A percentile compares a stretch with the other conserved stretches of the same genome.
phyloP scores from a whole-genome alignment of 2,888 invertebrate genomes.

The Mimachlamys varia region DNA sequence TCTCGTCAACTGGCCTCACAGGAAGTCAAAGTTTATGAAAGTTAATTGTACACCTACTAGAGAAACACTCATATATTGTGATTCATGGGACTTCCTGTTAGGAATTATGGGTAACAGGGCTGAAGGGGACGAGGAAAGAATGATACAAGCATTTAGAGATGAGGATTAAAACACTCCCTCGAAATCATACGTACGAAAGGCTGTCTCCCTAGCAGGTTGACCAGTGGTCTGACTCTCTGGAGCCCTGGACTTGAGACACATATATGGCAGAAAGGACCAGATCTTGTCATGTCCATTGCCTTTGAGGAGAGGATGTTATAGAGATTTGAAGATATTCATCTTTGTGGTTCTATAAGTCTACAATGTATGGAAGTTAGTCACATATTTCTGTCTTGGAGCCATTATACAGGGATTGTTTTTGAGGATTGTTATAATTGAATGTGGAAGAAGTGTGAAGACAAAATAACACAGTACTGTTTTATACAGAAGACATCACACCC shows the following conservation, averaged over 20 bases:
- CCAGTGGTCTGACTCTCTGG: neutral
- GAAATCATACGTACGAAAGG: neutral
- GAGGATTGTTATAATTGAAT: neutral
- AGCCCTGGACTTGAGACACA: neutral
- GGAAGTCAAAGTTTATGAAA: neutral
- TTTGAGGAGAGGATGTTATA: neutral
- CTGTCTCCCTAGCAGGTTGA: neutral
- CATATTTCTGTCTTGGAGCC: neutral
- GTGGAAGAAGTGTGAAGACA: neutral
- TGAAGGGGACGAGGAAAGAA: slow-evolving; percentile 23
- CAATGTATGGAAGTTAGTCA: neutral
- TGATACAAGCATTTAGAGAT: neutral
- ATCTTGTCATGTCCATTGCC: neutral
- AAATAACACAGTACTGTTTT: neutral
- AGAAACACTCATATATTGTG: neutral
- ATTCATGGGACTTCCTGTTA: neutral
- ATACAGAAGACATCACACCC: neutral
- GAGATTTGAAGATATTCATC: neutral
- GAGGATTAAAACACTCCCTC: neutral
- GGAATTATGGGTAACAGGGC: slow-evolving; percentile 22
- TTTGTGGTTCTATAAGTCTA: neutral
- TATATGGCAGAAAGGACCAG: neutral
- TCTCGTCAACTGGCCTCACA: neutral
- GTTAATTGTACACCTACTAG: slow-evolving; percentile 11
- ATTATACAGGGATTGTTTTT: neutral